Conservation (phyloP, 2,797 vertebrate species). For the Melanotaenia pygmaea region DNA sequence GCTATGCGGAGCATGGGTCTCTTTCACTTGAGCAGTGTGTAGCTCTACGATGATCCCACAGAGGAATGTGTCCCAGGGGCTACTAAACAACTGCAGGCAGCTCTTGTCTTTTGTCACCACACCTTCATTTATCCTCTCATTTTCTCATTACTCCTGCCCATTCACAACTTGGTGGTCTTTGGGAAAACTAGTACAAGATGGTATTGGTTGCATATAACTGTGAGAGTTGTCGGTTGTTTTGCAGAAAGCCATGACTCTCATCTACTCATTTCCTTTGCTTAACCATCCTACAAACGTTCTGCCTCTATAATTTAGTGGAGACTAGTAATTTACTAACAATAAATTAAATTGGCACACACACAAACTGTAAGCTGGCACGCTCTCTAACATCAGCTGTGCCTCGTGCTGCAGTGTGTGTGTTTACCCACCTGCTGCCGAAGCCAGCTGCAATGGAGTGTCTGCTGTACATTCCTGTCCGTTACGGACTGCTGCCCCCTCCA, state of each 20-base stretch:
- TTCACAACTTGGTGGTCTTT: constrained; percentile 28
- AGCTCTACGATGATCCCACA: constrained; percentile 60
- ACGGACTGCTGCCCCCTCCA: constrained; percentile 91
- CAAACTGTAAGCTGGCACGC: neutral
- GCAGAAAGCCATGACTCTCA: constrained; percentile 1
- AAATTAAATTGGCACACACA: constrained; percentile 23
- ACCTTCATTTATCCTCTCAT: constrained; percentile 48
- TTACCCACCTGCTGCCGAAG: constrained; percentile 92
- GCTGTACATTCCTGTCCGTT: constrained; percentile 92
- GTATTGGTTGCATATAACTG: constrained; percentile 1
- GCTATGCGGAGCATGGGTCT: constrained; percentile 46
- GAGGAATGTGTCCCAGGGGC: constrained; percentile 64
- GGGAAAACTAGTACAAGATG: neutral
- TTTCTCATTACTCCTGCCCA: constrained; percentile 35
- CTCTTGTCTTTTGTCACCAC: constrained; percentile 39
- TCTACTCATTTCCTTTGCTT: constrained; percentile 23
- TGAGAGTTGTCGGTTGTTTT: constrained; percentile 1
- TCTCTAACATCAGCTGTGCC: constrained; percentile 37
- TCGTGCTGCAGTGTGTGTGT: constrained; percentile 20
- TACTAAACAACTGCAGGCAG: constrained; percentile 63
- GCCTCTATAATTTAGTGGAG: constrained; percentile 20
- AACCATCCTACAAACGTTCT: constrained; percentile 5
- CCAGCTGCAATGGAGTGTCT: constrained; percentile 94
- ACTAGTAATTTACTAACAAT: constrained; percentile 23
- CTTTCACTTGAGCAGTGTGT: constrained; percentile 60